Conservation (phyloP, 2,797 vertebrate species). For the Coranthus polyacanthus region DNA sequence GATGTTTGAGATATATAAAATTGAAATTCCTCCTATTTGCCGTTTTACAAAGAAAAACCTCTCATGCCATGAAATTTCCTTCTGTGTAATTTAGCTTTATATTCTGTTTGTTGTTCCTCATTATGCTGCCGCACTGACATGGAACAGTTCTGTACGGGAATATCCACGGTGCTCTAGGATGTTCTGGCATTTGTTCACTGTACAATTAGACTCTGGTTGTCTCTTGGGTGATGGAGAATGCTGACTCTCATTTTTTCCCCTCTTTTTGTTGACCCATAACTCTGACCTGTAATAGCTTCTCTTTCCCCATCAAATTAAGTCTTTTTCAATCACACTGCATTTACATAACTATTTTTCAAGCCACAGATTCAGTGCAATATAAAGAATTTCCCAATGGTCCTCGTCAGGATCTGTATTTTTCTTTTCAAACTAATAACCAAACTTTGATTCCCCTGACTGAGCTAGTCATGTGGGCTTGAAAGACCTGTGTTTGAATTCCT, state of each 20-base stretch:
- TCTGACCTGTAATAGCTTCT: slow-evolving; percentile 27
- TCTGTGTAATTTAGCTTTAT: slow-evolving; percentile 63
- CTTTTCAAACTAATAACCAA: slow-evolving; percentile 49
- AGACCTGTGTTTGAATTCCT: slow-evolving; percentile 74
- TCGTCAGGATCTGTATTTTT: slow-evolving; percentile 23
- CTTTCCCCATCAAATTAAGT: slow-evolving; percentile 40
- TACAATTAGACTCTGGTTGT: slow-evolving; percentile 55
- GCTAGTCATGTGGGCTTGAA: slow-evolving; percentile 67
- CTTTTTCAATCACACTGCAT: slow-evolving; percentile 42
- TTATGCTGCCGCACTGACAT: slow-evolving; percentile 66
- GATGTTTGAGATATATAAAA: slow-evolving; percentile 76
- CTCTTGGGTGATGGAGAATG: slow-evolving; percentile 64
- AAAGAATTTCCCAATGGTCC: slow-evolving; percentile 18
- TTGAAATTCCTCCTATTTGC: slow-evolving; percentile 58
- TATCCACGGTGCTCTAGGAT: slow-evolving; percentile 54
- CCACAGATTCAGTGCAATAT: slow-evolving; percentile 10
- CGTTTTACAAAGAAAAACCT: slow-evolving; percentile 32
- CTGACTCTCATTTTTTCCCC: slow-evolving; percentile 27
- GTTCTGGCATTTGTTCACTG: slow-evolving; percentile 47
- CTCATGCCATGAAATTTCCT: slow-evolving; percentile 35
- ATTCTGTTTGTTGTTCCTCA: slow-evolving; percentile 71
- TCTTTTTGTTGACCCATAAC: slow-evolving; percentile 13
- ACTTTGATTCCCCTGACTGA: slow-evolving; percentile 57
- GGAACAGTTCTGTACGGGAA: slow-evolving; percentile 66
- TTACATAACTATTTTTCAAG: slow-evolving; percentile 28